Base-by-base conservation (phyloP, 2,113 vertebrate genomes). In the Ceyx margarethae region DNA sequence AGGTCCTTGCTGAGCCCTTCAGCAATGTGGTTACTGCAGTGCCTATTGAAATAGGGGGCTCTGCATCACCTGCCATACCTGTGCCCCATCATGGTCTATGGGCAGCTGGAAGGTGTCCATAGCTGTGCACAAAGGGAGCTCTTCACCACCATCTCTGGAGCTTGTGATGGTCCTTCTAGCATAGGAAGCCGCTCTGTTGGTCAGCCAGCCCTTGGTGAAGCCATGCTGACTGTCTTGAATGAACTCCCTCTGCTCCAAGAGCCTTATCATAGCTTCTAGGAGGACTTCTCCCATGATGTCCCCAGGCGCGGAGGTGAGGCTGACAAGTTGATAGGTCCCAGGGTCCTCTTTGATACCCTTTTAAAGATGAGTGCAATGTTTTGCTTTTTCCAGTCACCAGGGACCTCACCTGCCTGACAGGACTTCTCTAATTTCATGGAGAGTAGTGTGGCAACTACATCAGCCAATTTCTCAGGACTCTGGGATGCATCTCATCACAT, bases 341-440 rank as follows among this genome's bases (percentile, higher is more conserved):
- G 48, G 50, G 19, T 26, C 31, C 16, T 54, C 68, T 35, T 80
- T 37, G 14, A 9, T 60, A 33, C 14, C 11, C 5, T 67, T 48
- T 43, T 29, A 40, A 76, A 57, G 29, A 64, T 25, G 35, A 14
- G 11, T 31, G n/a, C 3, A 35, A 54, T 6, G 17, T 37, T 91
- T 81, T 1, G 0, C 17, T 53, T 77, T 37, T 53, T 53, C 20
- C n/a, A 48, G 33, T 48, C 21, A 18, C 7, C 3, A 6, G 37
- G 6, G 31, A 25, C 22, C 72, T 46, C 31, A 51, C 35, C 69
- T 51, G 29, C 9, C 19, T 86, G 75, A 48, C 25, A 5, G 11
- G n/a, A 42, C 19, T 65, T 46, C 45, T 71, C 37, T 42, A 19
- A 60, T 42, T 31, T 15, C 18, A 4, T 11, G n/a, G 45, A 54